Percentiles rank a stretch among this genome's conserved stretches.
phyloP scores from a whole-genome alignment of 2,113 vertebrate species.

The Onychostoma macrolepis region DNA sequence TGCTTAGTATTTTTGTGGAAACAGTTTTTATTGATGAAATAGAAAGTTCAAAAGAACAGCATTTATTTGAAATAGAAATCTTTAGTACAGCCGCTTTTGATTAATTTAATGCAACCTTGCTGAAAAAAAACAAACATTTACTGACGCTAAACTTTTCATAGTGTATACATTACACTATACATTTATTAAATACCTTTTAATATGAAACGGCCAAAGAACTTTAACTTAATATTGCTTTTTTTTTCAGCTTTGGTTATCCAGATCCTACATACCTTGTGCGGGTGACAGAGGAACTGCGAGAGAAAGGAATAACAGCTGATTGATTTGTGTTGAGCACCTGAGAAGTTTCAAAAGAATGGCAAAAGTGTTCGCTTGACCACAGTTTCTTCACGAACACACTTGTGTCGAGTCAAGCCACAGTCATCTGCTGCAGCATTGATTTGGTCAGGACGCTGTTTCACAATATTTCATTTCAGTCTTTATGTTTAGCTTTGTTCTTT shows the following conservation, averaged over 20 bases:
- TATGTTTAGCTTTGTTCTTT: constrained; percentile 60
- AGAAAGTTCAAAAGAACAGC: not conserved
- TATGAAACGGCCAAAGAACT: not conserved
- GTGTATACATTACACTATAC: not conserved
- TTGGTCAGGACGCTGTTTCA: constrained; percentile 9
- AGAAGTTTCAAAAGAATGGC: constrained; percentile 22
- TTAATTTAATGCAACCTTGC: not conserved
- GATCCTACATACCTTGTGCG: constrained; percentile 91
- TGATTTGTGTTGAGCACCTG: constrained; percentile 65
- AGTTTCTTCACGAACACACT: constrained; percentile 36
- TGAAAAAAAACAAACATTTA: not conserved
- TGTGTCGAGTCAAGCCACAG: constrained; percentile 47
- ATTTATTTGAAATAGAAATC: not conserved
- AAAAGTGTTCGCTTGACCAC: constrained; percentile 2
- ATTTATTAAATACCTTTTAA: not conserved
- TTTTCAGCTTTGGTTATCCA: constrained; percentile 88
- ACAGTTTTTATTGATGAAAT: not conserved
- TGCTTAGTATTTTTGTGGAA: not conserved
- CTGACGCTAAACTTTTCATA: not conserved
- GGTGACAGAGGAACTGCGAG: constrained; percentile 89
- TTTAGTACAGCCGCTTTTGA: not conserved
- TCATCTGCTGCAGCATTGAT: constrained; percentile 36
- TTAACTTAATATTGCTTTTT: constrained; percentile 47
- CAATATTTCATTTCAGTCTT: constrained; percentile 59
- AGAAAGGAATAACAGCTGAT: constrained; percentile 89